phyloP scores from a whole-genome alignment of 2,888 invertebrate genomes.

The Rotaria magnacalcarata region DNA sequence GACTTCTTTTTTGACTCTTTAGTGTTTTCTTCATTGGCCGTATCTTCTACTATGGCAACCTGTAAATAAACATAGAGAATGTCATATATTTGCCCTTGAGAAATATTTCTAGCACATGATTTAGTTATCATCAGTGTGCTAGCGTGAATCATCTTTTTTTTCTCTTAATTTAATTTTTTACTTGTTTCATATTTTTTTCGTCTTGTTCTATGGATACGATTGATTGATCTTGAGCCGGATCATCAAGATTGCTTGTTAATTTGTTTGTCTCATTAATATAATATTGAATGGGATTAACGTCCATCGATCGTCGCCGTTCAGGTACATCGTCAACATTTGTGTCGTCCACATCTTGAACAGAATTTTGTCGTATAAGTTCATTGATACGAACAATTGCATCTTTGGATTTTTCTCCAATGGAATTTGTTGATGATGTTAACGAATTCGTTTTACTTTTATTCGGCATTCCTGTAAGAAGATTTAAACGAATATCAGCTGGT shows the following conservation, averaged over 20 bases:
- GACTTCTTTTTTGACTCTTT: neutral
- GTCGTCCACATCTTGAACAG: neutral
- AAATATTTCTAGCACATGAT: no score
- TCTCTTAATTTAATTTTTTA: neutral
- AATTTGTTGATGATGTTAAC: neutral
- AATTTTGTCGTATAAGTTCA: slow-evolving; percentile 20
- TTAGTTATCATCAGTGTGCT: no score
- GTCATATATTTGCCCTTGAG: no score
- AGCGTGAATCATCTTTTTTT: no score
- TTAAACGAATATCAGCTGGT: slow-evolving; percentile 16
- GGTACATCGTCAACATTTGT: neutral
- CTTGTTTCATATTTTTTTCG: slow-evolving; percentile 12
- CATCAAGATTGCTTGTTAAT: slow-evolving; percentile 12
- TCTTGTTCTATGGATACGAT: neutral
- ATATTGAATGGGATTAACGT: slow-evolving; percentile 1
- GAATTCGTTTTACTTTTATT: neutral
- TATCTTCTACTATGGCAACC: neutral
- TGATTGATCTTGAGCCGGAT: neutral
- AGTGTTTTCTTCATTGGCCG: neutral
- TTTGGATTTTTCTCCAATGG: neutral
- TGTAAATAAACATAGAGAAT: neutral
- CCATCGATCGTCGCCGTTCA: neutral
- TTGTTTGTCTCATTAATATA: slow-evolving; percentile 28
- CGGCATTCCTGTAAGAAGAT: neutral
- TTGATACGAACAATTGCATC: neutral